phyloP scores from a whole-genome alignment of 2,888 invertebrate genomes.

The Psylliodes chrysocephalus region DNA sequence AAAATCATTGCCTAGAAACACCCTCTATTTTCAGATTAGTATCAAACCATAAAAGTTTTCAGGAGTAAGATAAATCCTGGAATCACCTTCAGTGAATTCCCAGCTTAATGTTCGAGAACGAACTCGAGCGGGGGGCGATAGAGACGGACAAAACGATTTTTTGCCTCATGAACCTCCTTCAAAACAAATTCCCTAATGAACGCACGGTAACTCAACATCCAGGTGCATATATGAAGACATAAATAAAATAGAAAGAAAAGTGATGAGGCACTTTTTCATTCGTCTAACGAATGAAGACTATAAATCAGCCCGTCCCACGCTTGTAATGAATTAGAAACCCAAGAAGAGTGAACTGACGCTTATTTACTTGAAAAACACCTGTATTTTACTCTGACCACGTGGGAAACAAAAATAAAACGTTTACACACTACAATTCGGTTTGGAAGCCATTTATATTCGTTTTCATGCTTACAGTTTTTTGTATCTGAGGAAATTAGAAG shows the following conservation, averaged over 20 bases:
- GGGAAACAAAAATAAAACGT: conserved; percentile 4
- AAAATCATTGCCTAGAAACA: too few relatives aligned
- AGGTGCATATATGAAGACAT: conserved; percentile 29
- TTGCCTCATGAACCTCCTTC: neutral
- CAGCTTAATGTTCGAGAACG: neutral
- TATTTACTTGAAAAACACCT: conserved; percentile 28
- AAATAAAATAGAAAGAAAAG: conserved; percentile 33
- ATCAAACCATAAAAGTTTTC: too few relatives aligned
- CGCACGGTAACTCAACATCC: conserved; percentile 17
- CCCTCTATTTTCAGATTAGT: too few relatives aligned
- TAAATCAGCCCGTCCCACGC: conserved; percentile 27
- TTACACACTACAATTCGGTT: neutral
- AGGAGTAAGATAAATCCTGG: too few relatives aligned
- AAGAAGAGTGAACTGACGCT: conserved; percentile 18
- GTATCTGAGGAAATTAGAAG: neutral
- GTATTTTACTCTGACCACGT: conserved; percentile 28
- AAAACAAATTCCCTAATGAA: conserved; percentile 17
- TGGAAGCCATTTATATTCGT: conserved; percentile 8
- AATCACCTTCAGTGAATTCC: neutral
- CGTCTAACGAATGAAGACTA: conserved; percentile 26
- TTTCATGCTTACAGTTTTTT: neutral
- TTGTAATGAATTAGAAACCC: conserved; percentile 26
- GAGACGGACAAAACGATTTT: neutral
- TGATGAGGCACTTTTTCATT: conserved; percentile 30
- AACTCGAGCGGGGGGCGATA: neutral